These are phyloP conservation scores for Limanda limanda DNA, from an alignment of 2,113 vertebrate species.

Conservation along the genomic window DNA sequence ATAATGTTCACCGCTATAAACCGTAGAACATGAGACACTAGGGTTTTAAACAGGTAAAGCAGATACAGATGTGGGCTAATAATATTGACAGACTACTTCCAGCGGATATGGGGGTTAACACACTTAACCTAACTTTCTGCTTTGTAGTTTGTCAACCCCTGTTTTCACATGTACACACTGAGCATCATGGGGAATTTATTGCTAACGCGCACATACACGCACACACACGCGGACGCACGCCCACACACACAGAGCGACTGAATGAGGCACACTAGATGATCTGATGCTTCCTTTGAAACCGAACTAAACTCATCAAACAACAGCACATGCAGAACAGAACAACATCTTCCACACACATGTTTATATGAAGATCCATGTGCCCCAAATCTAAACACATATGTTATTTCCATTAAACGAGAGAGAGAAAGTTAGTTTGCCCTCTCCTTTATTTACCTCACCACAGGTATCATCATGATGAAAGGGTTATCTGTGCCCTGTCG, in stretches of 20 bases:
- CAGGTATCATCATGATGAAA: neutral
- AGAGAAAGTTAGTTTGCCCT: neutral
- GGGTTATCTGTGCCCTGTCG: neutral
- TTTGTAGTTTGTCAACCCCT: slow-evolving; percentile 28
- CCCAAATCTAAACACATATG: neutral
- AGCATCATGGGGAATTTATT: neutral
- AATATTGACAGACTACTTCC: slow-evolving; percentile 42
- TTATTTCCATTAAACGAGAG: neutral
- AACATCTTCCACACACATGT: neutral
- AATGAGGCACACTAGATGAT: neutral
- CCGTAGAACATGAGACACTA: slow-evolving; percentile 39
- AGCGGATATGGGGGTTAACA: slow-evolving; percentile 25
- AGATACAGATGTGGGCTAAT: slow-evolving; percentile 61
- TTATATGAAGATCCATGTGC: neutral
- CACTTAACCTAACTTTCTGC: slow-evolving; percentile 18
- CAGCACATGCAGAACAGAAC: neutral
- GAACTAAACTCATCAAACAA: neutral
- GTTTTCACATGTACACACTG: slow-evolving; percentile 32
- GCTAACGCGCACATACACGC: neutral
- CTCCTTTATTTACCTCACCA: neutral
- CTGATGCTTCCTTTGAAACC: neutral
- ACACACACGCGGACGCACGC: neutral
- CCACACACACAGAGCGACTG: neutral
- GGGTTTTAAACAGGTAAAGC: slow-evolving; percentile 43
- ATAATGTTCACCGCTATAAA: slow-evolving; percentile 39